Percentiles rank a stretch among this genome's conserved stretches.
Conservation (phyloP, 2,113 vertebrate genomes). For the Pelmatolapia mariae region DNA sequence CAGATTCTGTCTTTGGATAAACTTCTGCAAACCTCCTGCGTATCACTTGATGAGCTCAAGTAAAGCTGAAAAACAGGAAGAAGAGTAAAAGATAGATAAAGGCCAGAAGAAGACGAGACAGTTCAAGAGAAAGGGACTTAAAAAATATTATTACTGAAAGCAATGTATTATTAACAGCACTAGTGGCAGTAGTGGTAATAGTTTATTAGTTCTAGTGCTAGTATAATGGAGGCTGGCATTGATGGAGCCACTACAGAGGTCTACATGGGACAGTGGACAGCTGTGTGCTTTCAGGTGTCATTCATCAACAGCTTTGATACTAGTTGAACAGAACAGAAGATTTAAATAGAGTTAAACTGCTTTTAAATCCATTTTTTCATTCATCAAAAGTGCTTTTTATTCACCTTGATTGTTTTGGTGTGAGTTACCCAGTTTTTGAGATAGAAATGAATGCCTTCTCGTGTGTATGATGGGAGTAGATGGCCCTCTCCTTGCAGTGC, state of each 20-base stretch:
- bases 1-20: constrained; percentile 1
- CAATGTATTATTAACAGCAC: not conserved
- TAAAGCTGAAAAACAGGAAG: not conserved
- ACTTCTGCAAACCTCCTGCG: not conserved
- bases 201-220: not conserved
- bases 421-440: not conserved
- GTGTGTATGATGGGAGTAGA: not conserved
- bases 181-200: not conserved
- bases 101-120: not conserved
- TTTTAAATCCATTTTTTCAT: not conserved
- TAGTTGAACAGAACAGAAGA: not conserved
- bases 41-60: not conserved
- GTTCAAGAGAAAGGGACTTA: not conserved
- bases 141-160: not conserved
- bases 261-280: not conserved
- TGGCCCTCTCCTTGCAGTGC: not conserved
- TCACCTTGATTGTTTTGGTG: not conserved
- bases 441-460: not conserved
- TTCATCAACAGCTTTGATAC: not conserved
- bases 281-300: not conserved
- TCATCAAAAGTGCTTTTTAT: not conserved
- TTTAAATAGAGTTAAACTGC: not conserved
- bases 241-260: not conserved
- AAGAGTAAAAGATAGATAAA: not conserved
- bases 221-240: not conserved